Conservation (phyloP, 2,888 invertebrate genomes). For the Ophion costatus region DNA sequence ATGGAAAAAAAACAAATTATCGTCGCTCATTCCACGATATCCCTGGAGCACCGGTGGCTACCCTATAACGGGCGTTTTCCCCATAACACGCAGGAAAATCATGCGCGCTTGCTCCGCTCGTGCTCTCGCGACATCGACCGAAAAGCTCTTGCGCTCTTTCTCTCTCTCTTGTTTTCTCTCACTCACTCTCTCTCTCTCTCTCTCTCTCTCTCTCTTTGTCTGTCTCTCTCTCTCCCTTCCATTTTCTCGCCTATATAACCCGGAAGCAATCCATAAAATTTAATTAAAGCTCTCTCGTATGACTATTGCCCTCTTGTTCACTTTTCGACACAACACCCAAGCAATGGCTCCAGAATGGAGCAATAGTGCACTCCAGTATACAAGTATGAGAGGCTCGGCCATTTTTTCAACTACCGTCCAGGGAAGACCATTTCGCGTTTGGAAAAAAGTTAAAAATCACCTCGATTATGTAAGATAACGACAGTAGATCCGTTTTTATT, state of each 20-base stretch:
- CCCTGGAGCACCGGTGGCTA: slow-evolving; percentile 6
- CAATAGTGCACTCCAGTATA: slow-evolving; percentile 13
- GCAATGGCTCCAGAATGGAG: slow-evolving; percentile 26
- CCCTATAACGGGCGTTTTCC: slow-evolving; percentile 40
- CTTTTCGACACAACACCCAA: slow-evolving; percentile 43
- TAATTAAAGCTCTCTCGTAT: slow-evolving; percentile 69
- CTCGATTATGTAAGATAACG: neutral
- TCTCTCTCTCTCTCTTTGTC: slow-evolving; percentile 1
- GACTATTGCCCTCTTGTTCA: slow-evolving; percentile 49
- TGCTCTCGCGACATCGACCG: slow-evolving; percentile 67
- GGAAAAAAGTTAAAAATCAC: neutral
- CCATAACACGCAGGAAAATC: slow-evolving; percentile 48
- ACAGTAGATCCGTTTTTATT: no score
- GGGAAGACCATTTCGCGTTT: neutral
- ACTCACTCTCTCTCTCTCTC: slow-evolving; percentile 12
- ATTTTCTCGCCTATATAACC: slow-evolving; percentile 51
- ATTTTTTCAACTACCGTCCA: neutral
- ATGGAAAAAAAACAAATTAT: slow-evolving; percentile 4
- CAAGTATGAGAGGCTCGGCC: neutral
- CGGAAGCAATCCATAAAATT: slow-evolving; percentile 73
- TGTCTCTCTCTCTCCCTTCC: slow-evolving; percentile 16
- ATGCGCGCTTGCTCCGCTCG: slow-evolving; percentile 25
- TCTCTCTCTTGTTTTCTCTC: slow-evolving; percentile 43
- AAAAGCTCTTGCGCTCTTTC: slow-evolving; percentile 50
- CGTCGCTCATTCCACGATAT: slow-evolving; percentile 6